Percentiles rank a stretch among this genome's conserved stretches.
Evolutionary conservation across 2,113 vertebrate genomes (phyloP).

Genomic region (Tretioscincus oriximinensis): DNA sequence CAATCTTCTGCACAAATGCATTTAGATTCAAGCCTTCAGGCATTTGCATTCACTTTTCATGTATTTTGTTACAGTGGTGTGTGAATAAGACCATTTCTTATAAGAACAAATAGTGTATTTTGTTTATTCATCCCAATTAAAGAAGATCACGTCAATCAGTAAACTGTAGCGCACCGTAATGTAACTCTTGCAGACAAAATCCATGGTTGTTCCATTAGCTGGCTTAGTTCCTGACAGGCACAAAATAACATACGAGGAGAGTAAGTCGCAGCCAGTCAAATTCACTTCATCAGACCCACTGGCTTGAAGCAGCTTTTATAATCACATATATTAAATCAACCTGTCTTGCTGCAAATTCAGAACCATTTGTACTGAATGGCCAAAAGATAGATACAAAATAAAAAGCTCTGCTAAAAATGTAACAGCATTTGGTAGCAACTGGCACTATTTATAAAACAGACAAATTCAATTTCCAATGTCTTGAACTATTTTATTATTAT

Average conservation of each 20-base stretch:
- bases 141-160: constrained; percentile 6
- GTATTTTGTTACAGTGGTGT: background rate
- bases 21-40: constrained; percentile 10
- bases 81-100: background rate
- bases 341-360: constrained; percentile 5
- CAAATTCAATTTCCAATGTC: background rate
- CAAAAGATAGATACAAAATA: constrained; percentile 27
- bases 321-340: constrained; percentile 30
- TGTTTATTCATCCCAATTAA: constrained; percentile 16
- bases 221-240: background rate
- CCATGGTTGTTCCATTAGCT: background rate
- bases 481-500: background rate
- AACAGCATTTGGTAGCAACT: background rate
- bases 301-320: constrained; percentile 24
- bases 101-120: background rate
- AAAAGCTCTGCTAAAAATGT: background rate
- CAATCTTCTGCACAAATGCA: constrained; percentile 21
- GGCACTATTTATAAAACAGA: background rate
- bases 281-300: constrained; percentile 16
- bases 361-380: constrained; percentile 23
- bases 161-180: background rate
- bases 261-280: constrained; percentile 16
- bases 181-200: background rate
- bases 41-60: background rate
- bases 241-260: constrained; percentile 7